Conservation (phyloP, 2,113 vertebrate species). For the Telmatochromis brachygnathus region DNA sequence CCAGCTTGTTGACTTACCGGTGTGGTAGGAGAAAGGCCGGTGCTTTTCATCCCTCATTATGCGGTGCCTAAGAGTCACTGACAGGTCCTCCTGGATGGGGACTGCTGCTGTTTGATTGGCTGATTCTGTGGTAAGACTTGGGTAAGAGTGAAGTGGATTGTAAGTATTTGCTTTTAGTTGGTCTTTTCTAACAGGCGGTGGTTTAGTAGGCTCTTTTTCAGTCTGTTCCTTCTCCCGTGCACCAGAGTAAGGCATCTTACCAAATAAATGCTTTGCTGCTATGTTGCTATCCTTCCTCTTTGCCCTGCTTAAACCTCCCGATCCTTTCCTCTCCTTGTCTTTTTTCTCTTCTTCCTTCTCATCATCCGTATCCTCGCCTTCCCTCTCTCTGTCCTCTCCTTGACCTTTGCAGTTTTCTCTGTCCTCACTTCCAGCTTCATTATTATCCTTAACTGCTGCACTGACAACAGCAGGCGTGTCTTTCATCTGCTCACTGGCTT, state of each 20-base stretch:
- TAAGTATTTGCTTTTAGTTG: slow-evolving; percentile 20
- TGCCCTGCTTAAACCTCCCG: not conserved
- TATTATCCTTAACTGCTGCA: slow-evolving; percentile 33
- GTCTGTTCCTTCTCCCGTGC: slow-evolving; percentile 65
- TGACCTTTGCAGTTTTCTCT: slow-evolving; percentile 72
- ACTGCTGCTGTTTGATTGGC: slow-evolving; percentile 52
- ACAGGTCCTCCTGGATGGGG: slow-evolving; percentile 48
- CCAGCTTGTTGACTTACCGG: slow-evolving; percentile 72
- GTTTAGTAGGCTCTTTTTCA: slow-evolving; percentile 28
- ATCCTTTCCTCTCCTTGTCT: slow-evolving; percentile 13
- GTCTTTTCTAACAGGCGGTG: slow-evolving; percentile 22
- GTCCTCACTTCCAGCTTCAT: slow-evolving; percentile 74
- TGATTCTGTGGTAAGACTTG: slow-evolving; percentile 66
- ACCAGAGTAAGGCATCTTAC: slow-evolving; percentile 47
- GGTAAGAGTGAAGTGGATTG: not conserved
- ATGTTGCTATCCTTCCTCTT: slow-evolving; percentile 18
- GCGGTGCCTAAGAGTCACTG: slow-evolving; percentile 4
- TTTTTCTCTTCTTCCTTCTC: slow-evolving; percentile 40
- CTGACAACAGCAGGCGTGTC: slow-evolving; percentile 56
- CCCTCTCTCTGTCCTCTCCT: slow-evolving; percentile 58
- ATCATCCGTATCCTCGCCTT: slow-evolving; percentile 75
- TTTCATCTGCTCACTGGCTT: slow-evolving; percentile 33
- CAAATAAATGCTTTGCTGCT: slow-evolving; percentile 10
- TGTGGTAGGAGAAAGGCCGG: slow-evolving; percentile 80
- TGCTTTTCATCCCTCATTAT: slow-evolving; percentile 10